A percentile compares a stretch with the other conserved stretches of the same genome.
Conservation (phyloP, 2,888 invertebrate genomes). For the Dicyrtoma fusca region DNA sequence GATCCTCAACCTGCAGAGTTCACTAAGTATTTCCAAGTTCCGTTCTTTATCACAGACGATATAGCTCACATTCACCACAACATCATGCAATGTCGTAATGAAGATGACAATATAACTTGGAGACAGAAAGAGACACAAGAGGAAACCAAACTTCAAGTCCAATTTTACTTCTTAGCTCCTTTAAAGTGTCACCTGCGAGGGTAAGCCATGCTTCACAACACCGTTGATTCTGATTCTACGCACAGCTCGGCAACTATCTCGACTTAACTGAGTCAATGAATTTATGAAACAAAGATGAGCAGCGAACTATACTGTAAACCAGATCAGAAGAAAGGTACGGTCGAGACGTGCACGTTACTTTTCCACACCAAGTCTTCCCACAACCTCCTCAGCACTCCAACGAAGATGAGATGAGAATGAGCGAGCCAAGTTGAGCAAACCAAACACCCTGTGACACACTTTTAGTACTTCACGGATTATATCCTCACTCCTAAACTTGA, state of each 20-base stretch:
- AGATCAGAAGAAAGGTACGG: no score
- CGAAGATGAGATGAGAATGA: conserved; percentile 18
- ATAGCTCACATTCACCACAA: conserved; percentile 12
- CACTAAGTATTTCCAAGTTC: no score
- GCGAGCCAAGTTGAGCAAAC: conserved; percentile 6
- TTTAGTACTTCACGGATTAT: conserved; percentile 4
- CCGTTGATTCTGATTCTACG: conserved; percentile 1
- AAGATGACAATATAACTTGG: conserved; percentile 17
- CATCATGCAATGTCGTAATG: conserved; percentile 17
- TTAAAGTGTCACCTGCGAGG: conserved; percentile 16
- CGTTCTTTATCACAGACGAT: no score
- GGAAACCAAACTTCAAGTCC: conserved; percentile 12
- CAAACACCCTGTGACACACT: conserved; percentile 39
- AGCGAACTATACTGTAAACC: no score
- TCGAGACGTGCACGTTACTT: no score
- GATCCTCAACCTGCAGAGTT: no score
- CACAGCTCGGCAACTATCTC: conserved; percentile 15
- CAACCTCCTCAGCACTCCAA: conserved; percentile 14
- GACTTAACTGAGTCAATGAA: conserved; percentile 20
- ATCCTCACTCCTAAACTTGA: no score
- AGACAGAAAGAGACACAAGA: neutral
- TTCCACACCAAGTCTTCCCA: neutral
- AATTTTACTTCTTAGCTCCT: conserved; percentile 12
- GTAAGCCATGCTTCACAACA: neutral
- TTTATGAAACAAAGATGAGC: neutral